A percentile compares a stretch with the other conserved stretches of the same genome.
Evolutionary conservation across 1,140 invertebrate genomes (phyloP).

Genomic region (Magallana ariakensis): DNA sequence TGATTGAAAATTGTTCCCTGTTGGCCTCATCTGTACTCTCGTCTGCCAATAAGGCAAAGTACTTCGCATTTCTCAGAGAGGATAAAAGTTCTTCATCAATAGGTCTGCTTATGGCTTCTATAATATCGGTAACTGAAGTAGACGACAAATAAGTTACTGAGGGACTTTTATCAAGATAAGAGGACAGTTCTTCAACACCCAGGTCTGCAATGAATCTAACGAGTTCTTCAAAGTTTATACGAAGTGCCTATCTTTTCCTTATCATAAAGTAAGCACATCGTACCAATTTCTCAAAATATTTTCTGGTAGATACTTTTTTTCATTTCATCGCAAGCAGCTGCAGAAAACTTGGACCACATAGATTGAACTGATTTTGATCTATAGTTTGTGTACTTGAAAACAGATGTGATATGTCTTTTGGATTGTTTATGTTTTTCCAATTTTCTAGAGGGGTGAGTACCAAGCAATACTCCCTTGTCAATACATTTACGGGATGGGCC

Average conservation of each 20-base stretch:
- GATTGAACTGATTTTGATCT: slow-evolving; percentile 9
- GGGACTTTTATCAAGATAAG: slow-evolving; percentile 15
- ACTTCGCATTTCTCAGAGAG: no score
- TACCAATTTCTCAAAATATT: slow-evolving; percentile 4
- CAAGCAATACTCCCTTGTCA: slow-evolving; percentile 1
- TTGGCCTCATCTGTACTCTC: no score
- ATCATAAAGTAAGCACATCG: not conserved
- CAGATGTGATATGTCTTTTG: not conserved
- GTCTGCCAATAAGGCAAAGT: no score
- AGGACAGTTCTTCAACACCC: not conserved
- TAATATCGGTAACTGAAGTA: no score
- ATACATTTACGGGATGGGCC: not conserved
- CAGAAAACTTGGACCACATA: slow-evolving; percentile 9
- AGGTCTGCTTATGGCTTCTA: no score
- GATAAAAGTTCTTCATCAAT: no score
- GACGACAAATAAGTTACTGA: no score
- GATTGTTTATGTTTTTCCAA: not conserved
- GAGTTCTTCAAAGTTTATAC: slow-evolving; percentile 16
- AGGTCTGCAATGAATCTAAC: slow-evolving; percentile 8
- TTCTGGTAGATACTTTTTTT: slow-evolving; percentile 2
- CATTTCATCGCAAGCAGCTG: slow-evolving; percentile 14
- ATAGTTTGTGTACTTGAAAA: not conserved
- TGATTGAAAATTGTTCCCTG: no score
- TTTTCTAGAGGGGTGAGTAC: not conserved
- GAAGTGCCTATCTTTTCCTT: not conserved